phyloP scores from a whole-genome alignment of 2,888 invertebrate genomes.

The Noctua comes region DNA sequence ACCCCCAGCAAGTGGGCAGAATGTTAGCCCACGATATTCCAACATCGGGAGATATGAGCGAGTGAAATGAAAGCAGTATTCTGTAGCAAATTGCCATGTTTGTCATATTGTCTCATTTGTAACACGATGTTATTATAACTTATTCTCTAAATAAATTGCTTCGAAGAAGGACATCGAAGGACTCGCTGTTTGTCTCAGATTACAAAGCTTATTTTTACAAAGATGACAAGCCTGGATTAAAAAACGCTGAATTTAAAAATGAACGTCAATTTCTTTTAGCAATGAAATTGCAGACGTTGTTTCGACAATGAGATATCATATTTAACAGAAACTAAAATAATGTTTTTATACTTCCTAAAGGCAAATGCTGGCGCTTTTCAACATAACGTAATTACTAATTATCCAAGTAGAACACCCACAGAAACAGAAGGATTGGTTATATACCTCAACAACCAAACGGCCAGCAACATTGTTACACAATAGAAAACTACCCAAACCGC shows the following conservation, averaged over 20 bases:
- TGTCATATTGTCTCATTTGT: slow-evolving; percentile 59
- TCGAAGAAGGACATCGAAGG: slow-evolving; percentile 27
- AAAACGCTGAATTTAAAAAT: slow-evolving; percentile 1
- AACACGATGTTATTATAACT: slow-evolving; percentile 51
- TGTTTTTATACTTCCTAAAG: background rate
- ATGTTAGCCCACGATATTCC: slow-evolving; percentile 73
- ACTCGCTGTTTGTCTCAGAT: background rate
- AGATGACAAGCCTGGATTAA: background rate
- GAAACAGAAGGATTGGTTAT: background rate
- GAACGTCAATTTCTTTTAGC: background rate
- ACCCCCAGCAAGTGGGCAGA: slow-evolving; percentile 72
- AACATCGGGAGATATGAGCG: slow-evolving; percentile 72
- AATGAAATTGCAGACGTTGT: background rate
- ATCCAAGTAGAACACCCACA: background rate
- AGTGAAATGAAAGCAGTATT: slow-evolving; percentile 75
- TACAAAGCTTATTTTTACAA: slow-evolving; percentile 15
- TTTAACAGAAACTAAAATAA: background rate
- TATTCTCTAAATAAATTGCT: slow-evolving; percentile 43
- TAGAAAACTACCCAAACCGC: slow-evolving; percentile 30
- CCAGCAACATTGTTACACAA: slow-evolving; percentile 28
- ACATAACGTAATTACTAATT: background rate
- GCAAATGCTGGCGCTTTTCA: background rate
- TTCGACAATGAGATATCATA: background rate
- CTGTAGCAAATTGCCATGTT: slow-evolving; percentile 57
- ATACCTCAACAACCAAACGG: background rate